Conservation (phyloP, 2,113 vertebrate genomes). For the Silurus glanis region DNA sequence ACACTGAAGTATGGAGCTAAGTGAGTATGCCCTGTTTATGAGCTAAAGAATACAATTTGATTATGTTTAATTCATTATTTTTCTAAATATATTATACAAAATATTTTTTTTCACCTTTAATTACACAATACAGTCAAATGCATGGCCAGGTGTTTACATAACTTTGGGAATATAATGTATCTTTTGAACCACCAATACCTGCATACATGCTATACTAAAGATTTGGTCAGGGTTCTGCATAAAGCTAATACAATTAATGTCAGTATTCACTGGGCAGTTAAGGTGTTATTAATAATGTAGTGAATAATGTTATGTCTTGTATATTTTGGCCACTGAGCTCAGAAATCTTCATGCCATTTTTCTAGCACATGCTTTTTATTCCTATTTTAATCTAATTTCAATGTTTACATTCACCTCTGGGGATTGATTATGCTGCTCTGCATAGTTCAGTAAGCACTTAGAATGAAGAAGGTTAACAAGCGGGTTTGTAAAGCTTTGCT, state of each 20-base stretch:
- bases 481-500: no score
- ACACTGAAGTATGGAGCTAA: slow-evolving; percentile 83
- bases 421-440: no score
- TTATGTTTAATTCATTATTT: background rate
- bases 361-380: background rate
- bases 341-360: background rate
- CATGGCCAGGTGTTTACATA: background rate
- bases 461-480: no score
- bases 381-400: background rate
- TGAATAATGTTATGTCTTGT: background rate
- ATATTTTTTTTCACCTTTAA: background rate
- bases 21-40: slow-evolving; percentile 71
- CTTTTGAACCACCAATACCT: background rate
- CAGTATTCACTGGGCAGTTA: background rate
- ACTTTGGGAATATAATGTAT: background rate
- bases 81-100: background rate
- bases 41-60: background rate
- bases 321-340: background rate
- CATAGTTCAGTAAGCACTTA: no score
- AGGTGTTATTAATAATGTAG: background rate
- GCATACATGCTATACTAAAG: background rate
- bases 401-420: no score
- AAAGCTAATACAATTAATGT: background rate
- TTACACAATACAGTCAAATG: background rate
- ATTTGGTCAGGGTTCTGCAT: background rate